A percentile compares a stretch with the other conserved stretches of the same genome.
phyloP scores from a whole-genome alignment of 2,113 vertebrate genomes.

The Mesitornis unicolor region DNA sequence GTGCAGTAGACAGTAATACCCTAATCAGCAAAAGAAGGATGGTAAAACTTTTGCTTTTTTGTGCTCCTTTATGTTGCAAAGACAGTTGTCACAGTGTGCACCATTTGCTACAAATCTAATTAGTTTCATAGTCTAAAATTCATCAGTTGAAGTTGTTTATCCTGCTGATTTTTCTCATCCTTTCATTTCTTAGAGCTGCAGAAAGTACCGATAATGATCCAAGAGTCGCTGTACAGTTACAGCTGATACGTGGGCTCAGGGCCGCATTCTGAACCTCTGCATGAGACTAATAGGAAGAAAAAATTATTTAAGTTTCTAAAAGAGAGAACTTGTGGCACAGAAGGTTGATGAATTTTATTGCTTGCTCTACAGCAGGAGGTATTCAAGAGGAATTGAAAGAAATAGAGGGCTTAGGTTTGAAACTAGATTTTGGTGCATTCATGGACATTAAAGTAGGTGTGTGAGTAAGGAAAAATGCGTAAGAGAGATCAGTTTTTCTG shows the following conservation, averaged over 20 bases:
- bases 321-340: background rate
- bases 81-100: background rate
- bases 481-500: background rate
- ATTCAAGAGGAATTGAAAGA: constrained; percentile 15
- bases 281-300: background rate
- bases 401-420: background rate
- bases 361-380: background rate
- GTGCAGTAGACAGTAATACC: background rate
- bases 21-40: background rate
- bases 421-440: background rate
- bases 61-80: background rate
- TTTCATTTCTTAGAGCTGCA: background rate
- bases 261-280: background rate
- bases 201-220: background rate
- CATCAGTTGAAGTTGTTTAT: background rate
- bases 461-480: background rate
- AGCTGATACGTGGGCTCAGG: background rate
- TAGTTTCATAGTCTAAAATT: background rate
- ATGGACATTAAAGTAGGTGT: background rate
- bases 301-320: background rate
- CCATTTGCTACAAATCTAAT: background rate
- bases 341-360: background rate
- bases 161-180: background rate
- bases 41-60: background rate
- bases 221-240: background rate